These are phyloP conservation scores for Cydia splendana DNA, from an alignment of 1,140 invertebrate genomes.

Conservation along the genomic window DNA sequence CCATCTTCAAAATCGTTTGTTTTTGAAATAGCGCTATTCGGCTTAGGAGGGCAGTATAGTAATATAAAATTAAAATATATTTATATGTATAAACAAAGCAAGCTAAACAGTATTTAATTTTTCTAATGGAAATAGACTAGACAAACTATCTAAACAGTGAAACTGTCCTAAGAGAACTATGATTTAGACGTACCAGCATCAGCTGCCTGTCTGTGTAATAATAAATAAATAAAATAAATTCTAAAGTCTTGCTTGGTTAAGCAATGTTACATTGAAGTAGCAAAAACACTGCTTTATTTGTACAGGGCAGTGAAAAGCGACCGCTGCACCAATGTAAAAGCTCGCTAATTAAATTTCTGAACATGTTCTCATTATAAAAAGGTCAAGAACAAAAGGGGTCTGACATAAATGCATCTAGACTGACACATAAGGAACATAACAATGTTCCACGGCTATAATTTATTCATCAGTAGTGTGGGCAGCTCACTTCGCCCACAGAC, in stretches of 20 bases:
- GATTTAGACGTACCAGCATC: no score
- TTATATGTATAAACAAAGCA: neutral
- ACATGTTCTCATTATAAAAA: slow-evolving; percentile 28
- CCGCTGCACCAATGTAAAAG: neutral
- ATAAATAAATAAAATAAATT: no score
- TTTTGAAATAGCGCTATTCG: no score
- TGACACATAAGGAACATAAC: slow-evolving; percentile 66
- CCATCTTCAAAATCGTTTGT: no score
- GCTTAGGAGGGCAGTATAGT: no score
- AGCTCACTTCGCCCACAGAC: slow-evolving; percentile 67
- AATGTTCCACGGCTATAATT: slow-evolving; percentile 75
- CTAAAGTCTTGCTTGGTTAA: no score
- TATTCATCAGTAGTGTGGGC: slow-evolving; percentile 72
- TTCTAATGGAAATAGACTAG: no score
- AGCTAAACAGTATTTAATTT: no score
- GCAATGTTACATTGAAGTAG: neutral
- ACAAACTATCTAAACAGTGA: no score
- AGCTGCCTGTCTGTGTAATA: no score
- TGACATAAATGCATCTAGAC: slow-evolving; percentile 50
- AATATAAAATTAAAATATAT: no score
- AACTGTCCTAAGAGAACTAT: no score
- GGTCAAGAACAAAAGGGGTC: slow-evolving; percentile 43
- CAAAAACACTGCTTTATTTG: neutral
- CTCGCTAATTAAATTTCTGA: slow-evolving; percentile 19
- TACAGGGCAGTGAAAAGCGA: neutral